Evolutionary conservation across 2,797 vertebrate genomes (phyloP).

Genomic region (Chelmon rostratus): DNA sequence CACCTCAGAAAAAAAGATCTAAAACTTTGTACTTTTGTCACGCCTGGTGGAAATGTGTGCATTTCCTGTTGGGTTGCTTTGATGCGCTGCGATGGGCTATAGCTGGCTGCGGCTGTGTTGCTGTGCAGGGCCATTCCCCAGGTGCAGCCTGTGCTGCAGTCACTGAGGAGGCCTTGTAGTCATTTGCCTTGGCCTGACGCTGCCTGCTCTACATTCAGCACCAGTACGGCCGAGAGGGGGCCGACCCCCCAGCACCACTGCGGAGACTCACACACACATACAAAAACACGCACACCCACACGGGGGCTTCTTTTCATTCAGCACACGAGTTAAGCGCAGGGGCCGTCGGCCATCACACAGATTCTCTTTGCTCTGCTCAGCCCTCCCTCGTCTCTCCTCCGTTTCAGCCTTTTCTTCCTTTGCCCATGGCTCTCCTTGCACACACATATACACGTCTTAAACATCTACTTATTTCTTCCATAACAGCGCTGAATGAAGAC

Average conservation of each 20-base stretch:
- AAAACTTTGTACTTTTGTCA: neutral
- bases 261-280: constrained; percentile 56
- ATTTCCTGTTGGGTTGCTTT: constrained; percentile 26
- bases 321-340: constrained; percentile 72
- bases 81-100: constrained; percentile 29
- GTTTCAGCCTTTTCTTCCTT: constrained; percentile 23
- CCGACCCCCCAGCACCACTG: constrained; percentile 68
- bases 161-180: constrained; percentile 84
- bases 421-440: constrained; percentile 1
- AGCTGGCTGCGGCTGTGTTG: constrained; percentile 54
- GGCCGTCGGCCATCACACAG: constrained; percentile 72
- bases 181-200: constrained; percentile 76
- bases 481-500: neutral
- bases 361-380: constrained; percentile 62
- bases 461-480: neutral
- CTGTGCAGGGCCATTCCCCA: constrained; percentile 72
- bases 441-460: neutral
- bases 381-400: constrained; percentile 33
- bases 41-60: constrained; percentile 5
- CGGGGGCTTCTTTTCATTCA: constrained; percentile 77
- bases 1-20: neutral
- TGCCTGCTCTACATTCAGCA: constrained; percentile 83
- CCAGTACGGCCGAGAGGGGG: constrained; percentile 64
- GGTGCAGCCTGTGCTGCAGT: constrained; percentile 81
- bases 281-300: constrained; percentile 41